Conservation (phyloP, 2,113 vertebrate genomes). For the Copsychus sechellarum region DNA sequence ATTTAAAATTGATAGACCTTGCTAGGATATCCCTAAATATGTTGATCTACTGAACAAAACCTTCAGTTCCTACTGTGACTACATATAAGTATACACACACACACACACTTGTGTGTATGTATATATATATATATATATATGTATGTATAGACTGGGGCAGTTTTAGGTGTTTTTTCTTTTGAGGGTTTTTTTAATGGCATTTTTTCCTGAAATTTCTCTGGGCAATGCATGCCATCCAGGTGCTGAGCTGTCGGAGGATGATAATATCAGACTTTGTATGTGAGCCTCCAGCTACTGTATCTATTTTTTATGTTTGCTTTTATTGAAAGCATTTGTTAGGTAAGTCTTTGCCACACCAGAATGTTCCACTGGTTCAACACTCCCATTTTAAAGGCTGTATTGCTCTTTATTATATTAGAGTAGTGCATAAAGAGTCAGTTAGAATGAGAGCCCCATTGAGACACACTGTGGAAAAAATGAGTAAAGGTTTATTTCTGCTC, state of each 20-base stretch:
- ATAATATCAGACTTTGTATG: background rate
- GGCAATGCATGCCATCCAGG: background rate
- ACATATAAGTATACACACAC: background rate
- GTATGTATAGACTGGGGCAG: no score
- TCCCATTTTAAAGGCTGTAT: background rate
- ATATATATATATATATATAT: no score
- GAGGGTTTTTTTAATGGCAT: background rate
- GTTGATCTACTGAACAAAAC: background rate
- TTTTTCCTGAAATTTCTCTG: background rate
- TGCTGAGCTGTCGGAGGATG: background rate
- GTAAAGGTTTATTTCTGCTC: background rate
- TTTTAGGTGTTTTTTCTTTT: background rate
- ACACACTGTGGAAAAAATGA: background rate
- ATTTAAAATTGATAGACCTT: background rate
- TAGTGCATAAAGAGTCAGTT: background rate
- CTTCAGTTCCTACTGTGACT: rapidly evolving
- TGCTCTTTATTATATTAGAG: background rate
- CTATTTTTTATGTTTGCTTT: background rate
- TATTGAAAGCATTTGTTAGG: background rate
- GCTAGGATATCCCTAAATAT: background rate
- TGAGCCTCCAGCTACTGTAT: background rate
- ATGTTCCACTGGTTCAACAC: background rate
- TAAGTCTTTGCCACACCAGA: background rate
- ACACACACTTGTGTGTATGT: no score
- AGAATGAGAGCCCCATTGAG: background rate